Percentiles rank a stretch among this genome's conserved stretches.
Evolutionary conservation across 2,797 vertebrate species (phyloP).

Genomic region (Loriculus beryllinus): DNA sequence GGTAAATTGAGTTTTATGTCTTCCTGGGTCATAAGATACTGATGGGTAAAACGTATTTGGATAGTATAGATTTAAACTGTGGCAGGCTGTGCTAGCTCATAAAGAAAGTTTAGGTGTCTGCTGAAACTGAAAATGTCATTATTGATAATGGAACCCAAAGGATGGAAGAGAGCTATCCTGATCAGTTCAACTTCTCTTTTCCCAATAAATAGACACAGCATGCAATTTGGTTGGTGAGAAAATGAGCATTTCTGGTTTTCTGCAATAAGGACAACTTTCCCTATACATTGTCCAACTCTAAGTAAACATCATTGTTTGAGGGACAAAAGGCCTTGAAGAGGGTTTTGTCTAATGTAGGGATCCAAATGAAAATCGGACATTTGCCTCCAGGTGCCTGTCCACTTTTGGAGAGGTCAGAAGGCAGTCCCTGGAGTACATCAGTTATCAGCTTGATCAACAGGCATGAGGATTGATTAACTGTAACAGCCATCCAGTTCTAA

Average conservation of each 20-base stretch:
- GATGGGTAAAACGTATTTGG: not conserved
- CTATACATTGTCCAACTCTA: not conserved
- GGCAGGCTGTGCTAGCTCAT: not conserved
- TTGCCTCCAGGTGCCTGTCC: not conserved
- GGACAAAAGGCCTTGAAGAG: not conserved
- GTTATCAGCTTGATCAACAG: not conserved
- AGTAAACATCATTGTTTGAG: not conserved
- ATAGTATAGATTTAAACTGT: not conserved
- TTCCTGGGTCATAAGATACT: constrained; percentile 11
- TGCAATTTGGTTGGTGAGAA: not conserved
- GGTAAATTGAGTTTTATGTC: constrained; percentile 32
- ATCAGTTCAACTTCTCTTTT: not conserved
- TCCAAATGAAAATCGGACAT: not conserved
- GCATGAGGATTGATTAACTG: not conserved
- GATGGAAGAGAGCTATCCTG: not conserved
- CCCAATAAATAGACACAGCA: not conserved
- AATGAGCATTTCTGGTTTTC: not conserved
- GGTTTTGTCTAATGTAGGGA: not conserved
- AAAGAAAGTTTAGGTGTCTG: not conserved
- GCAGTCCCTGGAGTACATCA: not conserved
- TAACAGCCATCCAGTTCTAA: not conserved
- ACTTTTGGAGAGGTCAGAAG: not conserved
- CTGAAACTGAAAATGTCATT: not conserved
- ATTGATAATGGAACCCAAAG: not conserved
- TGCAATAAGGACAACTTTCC: not conserved